Base-by-base conservation (phyloP, 2,888 invertebrate species). In the Xestia rhomboidea region DNA sequence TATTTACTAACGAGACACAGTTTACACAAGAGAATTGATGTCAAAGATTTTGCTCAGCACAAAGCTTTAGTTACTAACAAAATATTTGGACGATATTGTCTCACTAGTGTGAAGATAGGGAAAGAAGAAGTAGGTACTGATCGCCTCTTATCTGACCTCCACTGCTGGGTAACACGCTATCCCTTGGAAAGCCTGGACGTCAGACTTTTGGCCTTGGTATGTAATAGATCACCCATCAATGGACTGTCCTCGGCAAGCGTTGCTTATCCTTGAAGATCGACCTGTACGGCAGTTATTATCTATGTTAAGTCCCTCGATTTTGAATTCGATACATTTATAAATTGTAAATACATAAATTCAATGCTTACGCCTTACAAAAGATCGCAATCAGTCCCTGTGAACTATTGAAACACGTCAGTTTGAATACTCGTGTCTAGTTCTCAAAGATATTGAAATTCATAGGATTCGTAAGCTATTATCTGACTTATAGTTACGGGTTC, bases 381-480 rank as follows among this genome's bases (percentile, higher is more conserved):
- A 63, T 72, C 15, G 27, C 71, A 79, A 79, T 82, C 75, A 79
- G 41, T 63, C 30, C 41, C 27, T 15, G 63, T 34, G 38, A 83
- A 79, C 64, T 71, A 75, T 64, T 72, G 82, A 74, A 66, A 54
- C 79, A 69, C 18, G 63, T 73, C 38, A 27, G 41, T 34, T 27
- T 77, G 54, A 82, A 72, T 68, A 57, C 71, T 70, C 46, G 62
- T n/a, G 27, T 44, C 49, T 72, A 71, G 73, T 69, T 81, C 68
- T 63, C 76, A 70, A 67, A 78, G 68, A 76, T 74, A 75, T 79
- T 78, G 75, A 81, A 83, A 83, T 79, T 76, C 75, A 75, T 79
- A 76, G 72, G 34, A 75, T 76, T 77, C 69, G 72, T 63, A 81
- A 83, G 77, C 80, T 86, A 79, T 79, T 83, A 82, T 62, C 64